Percentiles rank a stretch among this genome's conserved stretches.
Conservation (phyloP, 2,888 invertebrate species). For the Scelioninae gen. 1 region DNA sequence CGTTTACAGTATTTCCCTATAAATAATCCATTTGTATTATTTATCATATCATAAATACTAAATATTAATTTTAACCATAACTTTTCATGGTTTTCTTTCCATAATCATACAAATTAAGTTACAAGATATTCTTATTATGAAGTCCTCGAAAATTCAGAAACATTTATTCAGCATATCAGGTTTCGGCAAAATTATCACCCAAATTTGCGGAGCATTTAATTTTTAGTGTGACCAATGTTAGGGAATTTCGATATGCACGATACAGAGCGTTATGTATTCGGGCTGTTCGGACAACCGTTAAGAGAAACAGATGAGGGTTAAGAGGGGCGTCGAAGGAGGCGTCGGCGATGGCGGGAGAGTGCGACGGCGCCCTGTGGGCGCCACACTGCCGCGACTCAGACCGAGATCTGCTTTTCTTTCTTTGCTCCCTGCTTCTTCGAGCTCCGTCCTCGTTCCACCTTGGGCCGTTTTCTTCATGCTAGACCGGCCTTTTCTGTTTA, state of each 20-base stretch:
- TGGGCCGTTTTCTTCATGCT: slow-evolving; percentile 60
- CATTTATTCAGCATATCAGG: background rate
- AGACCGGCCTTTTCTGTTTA: slow-evolving; percentile 68
- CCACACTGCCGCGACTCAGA: slow-evolving; percentile 72
- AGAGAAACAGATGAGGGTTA: slow-evolving; percentile 65
- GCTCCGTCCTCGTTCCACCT: slow-evolving; percentile 53
- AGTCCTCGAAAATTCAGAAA: no score
- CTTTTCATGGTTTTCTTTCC: no score
- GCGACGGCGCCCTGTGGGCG: slow-evolving; percentile 72
- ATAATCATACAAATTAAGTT: no score
- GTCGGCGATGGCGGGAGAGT: slow-evolving; percentile 72
- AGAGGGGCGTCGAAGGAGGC: slow-evolving; percentile 68
- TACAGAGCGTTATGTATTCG: slow-evolving; percentile 60
- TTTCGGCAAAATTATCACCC: slow-evolving; percentile 27
- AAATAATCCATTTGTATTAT: no score
- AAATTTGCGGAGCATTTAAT: slow-evolving; percentile 53
- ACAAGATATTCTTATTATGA: no score
- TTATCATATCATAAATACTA: no score
- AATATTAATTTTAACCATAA: no score
- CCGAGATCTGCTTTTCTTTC: slow-evolving; percentile 69
- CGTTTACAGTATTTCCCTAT: no score
- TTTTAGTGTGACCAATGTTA: slow-evolving; percentile 57
- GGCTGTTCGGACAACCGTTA: slow-evolving; percentile 64
- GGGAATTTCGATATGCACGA: slow-evolving; percentile 58
- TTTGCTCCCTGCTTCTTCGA: slow-evolving; percentile 45